Conservation (phyloP, 2,797 vertebrate genomes). For the Pterois miles region DNA sequence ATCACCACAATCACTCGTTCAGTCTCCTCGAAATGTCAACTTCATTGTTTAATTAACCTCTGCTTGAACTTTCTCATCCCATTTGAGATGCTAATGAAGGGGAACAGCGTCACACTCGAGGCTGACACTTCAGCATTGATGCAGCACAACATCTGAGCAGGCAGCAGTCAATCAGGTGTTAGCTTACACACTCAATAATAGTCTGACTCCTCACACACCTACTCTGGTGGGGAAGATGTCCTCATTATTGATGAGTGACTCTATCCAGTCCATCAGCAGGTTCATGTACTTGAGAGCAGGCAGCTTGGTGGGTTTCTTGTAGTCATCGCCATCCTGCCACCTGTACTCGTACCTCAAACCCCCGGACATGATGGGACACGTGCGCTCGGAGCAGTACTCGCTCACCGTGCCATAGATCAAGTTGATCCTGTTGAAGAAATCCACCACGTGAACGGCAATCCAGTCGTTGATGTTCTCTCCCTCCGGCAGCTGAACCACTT, state of each 20-base stretch:
- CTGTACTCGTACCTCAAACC: conserved; percentile 97
- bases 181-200: conserved; percentile 26
- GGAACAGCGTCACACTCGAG: not conserved
- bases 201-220: conserved; percentile 76
- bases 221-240: conserved; percentile 94
- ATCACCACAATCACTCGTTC: conserved; percentile 13
- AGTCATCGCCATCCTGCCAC: conserved; percentile 96
- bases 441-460: conserved; percentile 97
- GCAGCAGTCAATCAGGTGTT: conserved; percentile 9
- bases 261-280: conserved; percentile 99
- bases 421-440: conserved; percentile 99
- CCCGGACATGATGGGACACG: conserved; percentile 96
- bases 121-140: conserved; percentile 6
- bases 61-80: conserved; percentile 40
- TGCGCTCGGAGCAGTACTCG: conserved; percentile 93
- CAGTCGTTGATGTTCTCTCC: conserved; percentile 95
- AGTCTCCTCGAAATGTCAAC: conserved; percentile 68
- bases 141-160: conserved; percentile 12
- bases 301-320: conserved; percentile 95
- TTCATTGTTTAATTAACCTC: conserved; percentile 73
- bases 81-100: conserved; percentile 39
- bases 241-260: conserved; percentile 96
- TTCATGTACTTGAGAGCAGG: conserved; percentile 96
- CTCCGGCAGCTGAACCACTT: conserved; percentile 93
- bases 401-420: conserved; percentile 98